A percentile compares a stretch with the other conserved stretches of the same genome.
These are phyloP conservation scores for Macrostomum lignano DNA, from an alignment of 1,140 invertebrate genomes.

Conservation along the genomic window DNA sequence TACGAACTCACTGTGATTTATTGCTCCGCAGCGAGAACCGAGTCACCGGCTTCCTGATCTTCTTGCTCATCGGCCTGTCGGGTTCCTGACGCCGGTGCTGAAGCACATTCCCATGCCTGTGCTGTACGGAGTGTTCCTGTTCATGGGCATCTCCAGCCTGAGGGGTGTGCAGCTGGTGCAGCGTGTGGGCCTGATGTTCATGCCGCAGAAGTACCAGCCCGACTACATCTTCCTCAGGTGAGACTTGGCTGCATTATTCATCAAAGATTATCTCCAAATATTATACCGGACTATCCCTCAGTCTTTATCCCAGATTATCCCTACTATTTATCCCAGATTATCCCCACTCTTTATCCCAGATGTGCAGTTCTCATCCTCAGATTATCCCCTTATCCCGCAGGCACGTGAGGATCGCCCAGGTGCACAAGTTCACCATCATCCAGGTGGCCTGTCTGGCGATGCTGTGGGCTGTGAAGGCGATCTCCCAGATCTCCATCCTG, in stretches of 20 bases:
- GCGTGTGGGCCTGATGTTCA: constrained; percentile 49
- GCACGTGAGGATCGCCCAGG: constrained; percentile 52
- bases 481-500: constrained; percentile 63
- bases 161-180: constrained; percentile 76
- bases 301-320: too few species aligned
- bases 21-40: constrained; percentile 80
- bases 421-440: constrained; percentile 79
- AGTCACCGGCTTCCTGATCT: constrained; percentile 75
- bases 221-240: constrained; percentile 1
- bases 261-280: background rate
- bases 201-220: constrained; percentile 73
- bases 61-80: constrained; percentile 71
- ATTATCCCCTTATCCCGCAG: background rate
- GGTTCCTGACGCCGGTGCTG: constrained; percentile 58
- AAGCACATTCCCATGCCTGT: constrained; percentile 57
- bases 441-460: constrained; percentile 64
- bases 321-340: too few species aligned
- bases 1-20: too few species aligned
- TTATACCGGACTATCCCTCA: too few species aligned
- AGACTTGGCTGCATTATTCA: background rate
- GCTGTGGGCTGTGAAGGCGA: constrained; percentile 81
- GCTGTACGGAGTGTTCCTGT: constrained; percentile 84
- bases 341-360: too few species aligned
- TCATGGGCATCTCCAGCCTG: constrained; percentile 86
- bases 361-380: background rate